phyloP scores from a whole-genome alignment of 2,888 invertebrate species.

The Pachliopta kotzebuea region DNA sequence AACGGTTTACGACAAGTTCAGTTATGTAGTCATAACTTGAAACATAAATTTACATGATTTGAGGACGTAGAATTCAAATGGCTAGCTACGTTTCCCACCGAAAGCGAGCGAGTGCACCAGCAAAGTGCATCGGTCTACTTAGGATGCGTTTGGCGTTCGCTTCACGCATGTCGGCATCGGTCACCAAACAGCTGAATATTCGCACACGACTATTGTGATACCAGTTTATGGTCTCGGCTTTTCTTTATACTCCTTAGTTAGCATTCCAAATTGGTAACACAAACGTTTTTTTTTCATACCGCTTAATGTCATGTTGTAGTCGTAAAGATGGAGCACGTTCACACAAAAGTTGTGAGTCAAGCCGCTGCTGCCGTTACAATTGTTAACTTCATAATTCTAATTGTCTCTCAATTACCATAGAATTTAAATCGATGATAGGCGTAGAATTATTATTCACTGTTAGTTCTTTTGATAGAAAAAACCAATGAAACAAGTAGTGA shows the following conservation, averaged over 20 bases:
- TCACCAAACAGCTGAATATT: slow-evolving; percentile 72
- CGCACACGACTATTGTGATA: slow-evolving; percentile 76
- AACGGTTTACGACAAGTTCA: slow-evolving; percentile 15
- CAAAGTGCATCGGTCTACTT: slow-evolving; percentile 68
- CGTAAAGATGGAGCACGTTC: slow-evolving; percentile 60
- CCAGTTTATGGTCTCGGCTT: slow-evolving; percentile 76
- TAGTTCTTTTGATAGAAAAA: too few species aligned
- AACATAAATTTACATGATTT: slow-evolving; percentile 12
- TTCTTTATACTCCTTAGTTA: slow-evolving; percentile 72
- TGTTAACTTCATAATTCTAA: slow-evolving; percentile 38
- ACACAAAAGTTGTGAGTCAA: slow-evolving; percentile 47
- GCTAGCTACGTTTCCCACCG: slow-evolving; percentile 61
- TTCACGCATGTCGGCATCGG: slow-evolving; percentile 61
- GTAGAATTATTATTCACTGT: slow-evolving; percentile 33
- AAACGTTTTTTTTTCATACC: slow-evolving; percentile 68
- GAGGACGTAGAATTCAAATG: slow-evolving; percentile 46
- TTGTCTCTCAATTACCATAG: slow-evolving; percentile 33
- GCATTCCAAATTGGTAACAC: slow-evolving; percentile 73
- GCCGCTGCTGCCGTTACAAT: slow-evolving; percentile 36
- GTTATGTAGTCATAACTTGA: slow-evolving; percentile 14
- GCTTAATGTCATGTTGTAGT: slow-evolving; percentile 71
- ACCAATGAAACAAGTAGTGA: too few species aligned
- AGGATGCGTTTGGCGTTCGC: slow-evolving; percentile 63
- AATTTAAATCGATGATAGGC: slow-evolving; percentile 34
- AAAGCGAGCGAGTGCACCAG: slow-evolving; percentile 42